Evolutionary conservation across 2,888 invertebrate species (phyloP).

Genomic region (Parnassius apollo): DNA sequence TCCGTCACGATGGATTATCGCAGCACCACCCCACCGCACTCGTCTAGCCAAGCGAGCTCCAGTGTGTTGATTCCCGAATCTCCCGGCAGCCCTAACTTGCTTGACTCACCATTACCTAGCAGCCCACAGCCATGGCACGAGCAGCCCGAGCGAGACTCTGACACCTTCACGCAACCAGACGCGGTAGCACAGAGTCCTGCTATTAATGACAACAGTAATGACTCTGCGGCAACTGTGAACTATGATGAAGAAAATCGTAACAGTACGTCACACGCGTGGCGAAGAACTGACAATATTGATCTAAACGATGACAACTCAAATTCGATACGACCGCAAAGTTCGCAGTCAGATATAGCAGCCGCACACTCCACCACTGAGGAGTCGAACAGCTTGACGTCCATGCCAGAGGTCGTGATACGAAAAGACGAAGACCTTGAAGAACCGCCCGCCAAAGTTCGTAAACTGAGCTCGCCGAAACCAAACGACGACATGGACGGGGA

Average conservation of each 20-base stretch:
- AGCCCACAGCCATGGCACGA: constrained; percentile 10
- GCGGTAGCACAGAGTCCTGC: constrained; percentile 8
- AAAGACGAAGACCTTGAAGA: constrained; percentile 37
- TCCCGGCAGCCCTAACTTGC: constrained; percentile 39
- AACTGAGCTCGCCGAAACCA: constrained; percentile 41
- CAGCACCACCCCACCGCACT: constrained; percentile 32
- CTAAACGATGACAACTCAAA: constrained; percentile 34
- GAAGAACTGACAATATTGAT: constrained; percentile 15
- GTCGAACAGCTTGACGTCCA: constrained; percentile 37
- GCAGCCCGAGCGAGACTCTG: constrained; percentile 24
- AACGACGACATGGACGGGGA: constrained; percentile 83
- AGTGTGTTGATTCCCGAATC: constrained; percentile 36
- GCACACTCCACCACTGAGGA: constrained; percentile 36
- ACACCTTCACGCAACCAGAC: constrained; percentile 26
- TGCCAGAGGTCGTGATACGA: constrained; percentile 34
- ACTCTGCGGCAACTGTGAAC: constrained; percentile 29
- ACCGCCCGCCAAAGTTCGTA: constrained; percentile 59
- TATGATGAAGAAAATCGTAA: constrained; percentile 29
- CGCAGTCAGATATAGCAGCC: constrained; percentile 33
- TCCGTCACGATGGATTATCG: constrained; percentile 15
- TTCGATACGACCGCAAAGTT: constrained; percentile 30
- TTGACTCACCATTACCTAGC: constrained; percentile 30
- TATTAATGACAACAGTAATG: constrained; percentile 33
- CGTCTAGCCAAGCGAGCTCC: constrained; percentile 32
- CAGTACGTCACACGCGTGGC: background rate